Base-by-base conservation (phyloP, 2,888 invertebrate species). In the Adelognathus sp. region DNA sequence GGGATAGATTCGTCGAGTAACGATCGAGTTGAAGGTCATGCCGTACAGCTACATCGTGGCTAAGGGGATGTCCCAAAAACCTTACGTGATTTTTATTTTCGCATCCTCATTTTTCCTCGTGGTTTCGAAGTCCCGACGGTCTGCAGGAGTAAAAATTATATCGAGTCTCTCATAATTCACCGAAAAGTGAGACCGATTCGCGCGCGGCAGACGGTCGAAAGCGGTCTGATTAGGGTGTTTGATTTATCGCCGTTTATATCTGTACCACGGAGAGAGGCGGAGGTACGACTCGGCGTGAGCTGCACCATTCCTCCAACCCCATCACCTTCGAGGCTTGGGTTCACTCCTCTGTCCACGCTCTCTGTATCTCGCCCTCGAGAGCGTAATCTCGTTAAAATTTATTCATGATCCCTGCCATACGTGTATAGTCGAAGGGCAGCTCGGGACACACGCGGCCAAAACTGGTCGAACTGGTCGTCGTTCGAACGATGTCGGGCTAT, bases 301-400 rank as follows among this genome's bases (percentile, higher is more conserved):
- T 14, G 41, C 50, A 56, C 60, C 54, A 33, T 64, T n/a, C 58
- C 46, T 77, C 31, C 33, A 31, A 21, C 50, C 58, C 58, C 70
- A 61, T 60, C 56, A 61, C 60, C 46, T 60, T 70, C 66, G 60
- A 73, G 64, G 21, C 72, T 61, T 69, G 58, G 76, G 60, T 66
- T 61, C 50, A 70, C 61, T 56, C 54, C 44, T 52, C 72, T 33
- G 54, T 80, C 66, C 73, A 27, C 66, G 33, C 61, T 74, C 33
- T 46, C 56, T 69, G 60, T 60, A 66, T 76, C 76, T 61, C 76
- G 50, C 78, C 52, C 71, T 72, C 81, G 39, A 29, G 69, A 63
- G 63, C 77, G 83, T 84, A 85, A 85, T 86, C 86, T 86, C 83
- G 85, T 88, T 87, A 85, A 88, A 87, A 86, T 88, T 86, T 87